Evolutionary conservation across 2,888 invertebrate genomes (phyloP).

Genomic region (Meliscaeva auricollis): DNA sequence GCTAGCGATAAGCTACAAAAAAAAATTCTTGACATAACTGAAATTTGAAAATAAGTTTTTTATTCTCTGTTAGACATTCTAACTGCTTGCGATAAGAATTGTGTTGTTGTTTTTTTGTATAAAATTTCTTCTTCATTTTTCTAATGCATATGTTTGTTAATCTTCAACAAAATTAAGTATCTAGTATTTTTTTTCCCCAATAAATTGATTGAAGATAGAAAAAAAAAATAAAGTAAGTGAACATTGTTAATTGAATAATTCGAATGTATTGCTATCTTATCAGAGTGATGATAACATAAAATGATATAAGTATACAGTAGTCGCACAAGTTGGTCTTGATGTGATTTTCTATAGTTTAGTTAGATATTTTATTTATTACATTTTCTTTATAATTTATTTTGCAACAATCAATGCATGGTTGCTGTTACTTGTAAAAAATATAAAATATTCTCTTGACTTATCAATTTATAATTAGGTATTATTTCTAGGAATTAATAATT

Average conservation of each 20-base stretch:
- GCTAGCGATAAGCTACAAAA: constrained; percentile 54
- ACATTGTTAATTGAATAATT: constrained; percentile 70
- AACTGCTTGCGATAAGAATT: constrained; percentile 22
- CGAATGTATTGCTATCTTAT: constrained; percentile 72
- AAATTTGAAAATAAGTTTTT: constrained; percentile 34
- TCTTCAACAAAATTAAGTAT: neutral
- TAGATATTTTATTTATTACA: neutral
- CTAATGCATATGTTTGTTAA: constrained; percentile 25
- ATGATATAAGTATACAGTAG: constrained; percentile 46
- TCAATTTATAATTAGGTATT: constrained; percentile 23
- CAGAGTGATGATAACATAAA: constrained; percentile 52
- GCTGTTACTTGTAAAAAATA: too few species aligned
- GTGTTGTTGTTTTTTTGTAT: neutral
- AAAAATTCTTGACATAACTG: constrained; percentile 17
- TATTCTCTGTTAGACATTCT: neutral
- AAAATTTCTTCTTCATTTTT: constrained; percentile 15
- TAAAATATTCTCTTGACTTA: constrained; percentile 36
- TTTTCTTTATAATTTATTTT: constrained; percentile 20
- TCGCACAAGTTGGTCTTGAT: constrained; percentile 3
- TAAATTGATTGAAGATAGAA: constrained; percentile 8
- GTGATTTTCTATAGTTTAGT: constrained; percentile 34
- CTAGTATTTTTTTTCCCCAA: constrained; percentile 1
- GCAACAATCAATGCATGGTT: too few species aligned
- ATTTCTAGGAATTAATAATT: neutral
- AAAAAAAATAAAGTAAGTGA: constrained; percentile 28